phyloP scores from a whole-genome alignment of 2,888 invertebrate genomes.

The Nephrotoma guestfalica region DNA sequence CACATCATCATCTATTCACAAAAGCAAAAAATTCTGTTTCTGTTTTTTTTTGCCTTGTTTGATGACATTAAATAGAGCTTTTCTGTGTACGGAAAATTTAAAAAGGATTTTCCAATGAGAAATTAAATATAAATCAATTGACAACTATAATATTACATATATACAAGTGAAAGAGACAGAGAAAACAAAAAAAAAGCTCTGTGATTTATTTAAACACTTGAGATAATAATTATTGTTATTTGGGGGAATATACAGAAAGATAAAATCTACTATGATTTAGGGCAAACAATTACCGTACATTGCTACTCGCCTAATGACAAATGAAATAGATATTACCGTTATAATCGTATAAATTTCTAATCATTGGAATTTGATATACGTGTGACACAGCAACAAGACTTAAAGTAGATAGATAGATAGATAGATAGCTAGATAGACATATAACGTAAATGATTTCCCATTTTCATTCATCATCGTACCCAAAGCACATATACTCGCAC shows the following conservation, averaged over 20 bases:
- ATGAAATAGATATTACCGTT: background rate
- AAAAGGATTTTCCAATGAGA: background rate
- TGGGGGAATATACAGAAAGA: background rate
- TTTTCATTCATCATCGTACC: background rate
- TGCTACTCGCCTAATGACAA: background rate
- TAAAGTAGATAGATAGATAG: too few relatives aligned
- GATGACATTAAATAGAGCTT: background rate
- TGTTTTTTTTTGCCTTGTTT: background rate
- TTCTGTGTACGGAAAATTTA: background rate
- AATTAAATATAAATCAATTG: background rate
- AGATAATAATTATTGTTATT: background rate
- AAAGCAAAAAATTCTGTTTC: background rate
- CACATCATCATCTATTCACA: background rate
- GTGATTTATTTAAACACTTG: background rate
- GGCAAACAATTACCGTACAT: too few relatives aligned
- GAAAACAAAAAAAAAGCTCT: background rate
- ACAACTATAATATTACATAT: background rate
- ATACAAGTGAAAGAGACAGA: background rate
- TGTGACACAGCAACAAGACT: too few relatives aligned
- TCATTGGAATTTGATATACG: too few relatives aligned
- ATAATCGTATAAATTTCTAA: background rate
- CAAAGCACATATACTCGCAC: background rate
- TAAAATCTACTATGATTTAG: too few relatives aligned
- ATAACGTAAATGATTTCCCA: background rate
- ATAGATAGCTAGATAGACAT: background rate